Base-by-base conservation (phyloP, 2,113 vertebrate species). In the Polyodon spathula region DNA sequence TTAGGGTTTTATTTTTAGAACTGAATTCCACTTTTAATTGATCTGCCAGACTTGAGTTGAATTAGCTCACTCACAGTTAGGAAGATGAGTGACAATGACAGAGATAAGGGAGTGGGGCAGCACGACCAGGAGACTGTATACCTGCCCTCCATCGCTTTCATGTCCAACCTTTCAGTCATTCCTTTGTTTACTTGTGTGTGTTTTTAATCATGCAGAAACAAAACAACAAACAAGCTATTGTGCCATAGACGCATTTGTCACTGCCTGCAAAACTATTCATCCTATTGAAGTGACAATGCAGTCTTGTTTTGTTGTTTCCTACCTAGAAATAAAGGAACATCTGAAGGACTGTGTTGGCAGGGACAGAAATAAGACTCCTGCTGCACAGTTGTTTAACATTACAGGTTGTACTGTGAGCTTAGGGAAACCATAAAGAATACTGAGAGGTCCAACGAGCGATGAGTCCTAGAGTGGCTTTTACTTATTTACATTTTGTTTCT, bases 201-300 rank as follows among this genome's bases (percentile, higher is more conserved):
- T 50, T 5, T 50, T 11, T 50, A 50, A 50, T 50, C 48, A 5
- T 50, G 48, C 14, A n/a, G 48, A 50, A n/a, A 50, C 48, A 50
- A 50, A n/a, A n/a, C 14, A 50, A 50, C 48, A 50, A 50, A 50
- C 12, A n/a, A n/a, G 48, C 48, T 50, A 50, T 50, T 50, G 48
- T 50, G 3, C 6, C 48, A 10, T n/a, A 12, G 48, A 10, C 8
- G 15, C 9, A 50, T 50, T 50, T 10, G 48, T 50, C 48, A 50
- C 11, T 50, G 48, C 12, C 48, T 50, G 48, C 4, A 6, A 50
- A 50, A 50, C 10, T 14, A n/a, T 50, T 50, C 48, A n/a, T 50
- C 48, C 48, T 12, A 50, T 50, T 10, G 48, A 50, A n/a, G 48
- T 4, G 48, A 12, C 6, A 50, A 50, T 50, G 14, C 48, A n/a